Conservation (phyloP, 2,888 invertebrate species). For the Euplexia lucipara region DNA sequence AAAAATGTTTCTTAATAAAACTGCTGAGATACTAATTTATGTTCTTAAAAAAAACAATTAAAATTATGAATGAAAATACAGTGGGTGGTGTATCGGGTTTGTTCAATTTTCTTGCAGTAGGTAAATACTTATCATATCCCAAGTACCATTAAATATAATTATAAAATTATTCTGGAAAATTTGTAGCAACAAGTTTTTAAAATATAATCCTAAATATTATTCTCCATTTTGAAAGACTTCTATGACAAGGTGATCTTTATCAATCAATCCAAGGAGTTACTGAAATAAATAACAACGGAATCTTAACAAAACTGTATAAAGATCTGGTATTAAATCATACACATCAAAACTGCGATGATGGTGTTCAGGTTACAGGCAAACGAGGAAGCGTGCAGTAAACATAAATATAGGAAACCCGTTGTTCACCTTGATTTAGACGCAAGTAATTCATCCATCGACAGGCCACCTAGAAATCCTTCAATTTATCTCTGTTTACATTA, state of each 20-base stretch:
- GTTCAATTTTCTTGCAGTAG: not conserved
- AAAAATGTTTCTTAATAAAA: not conserved
- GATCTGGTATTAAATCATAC: not conserved
- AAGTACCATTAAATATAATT: not conserved
- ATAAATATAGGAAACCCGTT: constrained; percentile 38
- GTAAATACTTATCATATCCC: not conserved
- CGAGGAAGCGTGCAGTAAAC: constrained; percentile 17
- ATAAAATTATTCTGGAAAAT: constrained; percentile 9
- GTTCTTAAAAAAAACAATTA: constrained; percentile 17
- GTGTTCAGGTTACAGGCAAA: constrained; percentile 16
- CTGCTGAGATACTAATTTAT: constrained; percentile 13
- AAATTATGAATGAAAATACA: constrained; percentile 20
- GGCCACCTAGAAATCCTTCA: constrained; percentile 42
- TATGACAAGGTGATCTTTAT: not conserved
- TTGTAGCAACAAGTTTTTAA: not conserved
- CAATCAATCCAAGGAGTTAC: not conserved
- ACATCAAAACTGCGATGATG: constrained; percentile 1
- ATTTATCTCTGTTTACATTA: constrained; percentile 47
- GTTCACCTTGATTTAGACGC: constrained; percentile 41
- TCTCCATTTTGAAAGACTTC: not conserved
- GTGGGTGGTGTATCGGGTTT: constrained; percentile 7
- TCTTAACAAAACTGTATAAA: not conserved
- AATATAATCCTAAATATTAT: not conserved
- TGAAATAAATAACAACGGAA: not conserved
- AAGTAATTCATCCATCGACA: constrained; percentile 45